Evolutionary conservation across 1,140 invertebrate species (phyloP).

Genomic region (Neuroterus valhalla): DNA sequence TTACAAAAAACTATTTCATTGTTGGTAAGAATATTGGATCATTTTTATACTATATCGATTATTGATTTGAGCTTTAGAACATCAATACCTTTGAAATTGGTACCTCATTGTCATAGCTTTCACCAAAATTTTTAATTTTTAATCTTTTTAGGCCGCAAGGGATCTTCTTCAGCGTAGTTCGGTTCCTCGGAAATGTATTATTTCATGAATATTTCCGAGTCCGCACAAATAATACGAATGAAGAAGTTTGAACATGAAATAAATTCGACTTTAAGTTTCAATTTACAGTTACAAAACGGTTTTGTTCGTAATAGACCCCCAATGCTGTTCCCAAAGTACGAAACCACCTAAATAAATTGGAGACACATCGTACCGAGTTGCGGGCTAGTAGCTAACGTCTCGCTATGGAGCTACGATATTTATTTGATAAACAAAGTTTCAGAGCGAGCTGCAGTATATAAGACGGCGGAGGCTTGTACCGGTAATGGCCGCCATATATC

Average conservation of each 20-base stretch:
- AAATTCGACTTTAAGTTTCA: slow-evolving; percentile 29
- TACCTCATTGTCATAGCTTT: too few relatives aligned
- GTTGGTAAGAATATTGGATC: too few relatives aligned
- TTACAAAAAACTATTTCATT: too few relatives aligned
- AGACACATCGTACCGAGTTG: slow-evolving; percentile 56
- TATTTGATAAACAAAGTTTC: slow-evolving; percentile 70
- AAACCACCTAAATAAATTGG: slow-evolving; percentile 30
- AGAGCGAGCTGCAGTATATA: slow-evolving; percentile 57
- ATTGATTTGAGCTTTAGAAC: too few relatives aligned
- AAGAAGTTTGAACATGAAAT: slow-evolving; percentile 19
- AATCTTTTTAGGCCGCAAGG: too few relatives aligned
- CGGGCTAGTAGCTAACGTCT: slow-evolving; percentile 57
- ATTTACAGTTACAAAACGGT: slow-evolving; percentile 30
- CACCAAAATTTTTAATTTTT: too few relatives aligned
- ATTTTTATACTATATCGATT: too few relatives aligned
- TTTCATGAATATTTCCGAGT: not conserved
- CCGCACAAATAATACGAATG: not conserved
- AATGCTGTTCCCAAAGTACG: slow-evolving; percentile 11
- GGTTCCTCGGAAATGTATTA: not conserved
- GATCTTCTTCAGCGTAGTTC: too few relatives aligned
- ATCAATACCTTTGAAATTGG: too few relatives aligned
- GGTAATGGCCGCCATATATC: slow-evolving; percentile 68
- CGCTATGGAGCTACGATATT: slow-evolving; percentile 62
- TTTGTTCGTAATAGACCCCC: slow-evolving; percentile 20
- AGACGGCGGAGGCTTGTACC: slow-evolving; percentile 66